A percentile compares a stretch with the other conserved stretches of the same genome.
Conservation (phyloP, 2,113 vertebrate species). For the Gallinago paraguaiae region DNA sequence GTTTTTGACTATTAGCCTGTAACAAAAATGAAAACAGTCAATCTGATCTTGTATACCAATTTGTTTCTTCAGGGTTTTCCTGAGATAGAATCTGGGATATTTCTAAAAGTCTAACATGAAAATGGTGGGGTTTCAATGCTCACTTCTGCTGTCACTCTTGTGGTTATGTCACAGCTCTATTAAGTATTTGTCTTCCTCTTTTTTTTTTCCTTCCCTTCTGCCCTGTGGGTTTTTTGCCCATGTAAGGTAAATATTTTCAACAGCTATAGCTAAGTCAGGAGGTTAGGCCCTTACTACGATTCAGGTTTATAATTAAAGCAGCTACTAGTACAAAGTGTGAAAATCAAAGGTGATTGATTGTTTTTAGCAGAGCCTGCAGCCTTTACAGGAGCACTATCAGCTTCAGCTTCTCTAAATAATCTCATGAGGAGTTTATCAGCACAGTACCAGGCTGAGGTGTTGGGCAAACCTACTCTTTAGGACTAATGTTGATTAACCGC, state of each 20-base stretch:
- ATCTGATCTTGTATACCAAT: neutral
- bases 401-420: neutral
- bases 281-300: constrained; percentile 12
- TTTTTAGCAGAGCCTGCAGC: neutral
- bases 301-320: constrained; percentile 10
- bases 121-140: neutral
- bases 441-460: neutral
- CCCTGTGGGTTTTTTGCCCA: constrained; percentile 44
- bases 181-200: constrained; percentile 14
- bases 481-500: neutral
- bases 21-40: neutral
- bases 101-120: neutral
- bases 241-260: constrained; percentile 65
- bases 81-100: neutral
- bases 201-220: neutral
- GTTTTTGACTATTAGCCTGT: neutral
- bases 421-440: neutral
- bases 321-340: neutral
- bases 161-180: constrained; percentile 35
- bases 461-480: neutral
- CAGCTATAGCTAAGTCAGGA: neutral
- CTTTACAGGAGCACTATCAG: neutral
- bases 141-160: constrained; percentile 7
- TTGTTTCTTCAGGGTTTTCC: neutral
- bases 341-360: neutral